Conservation (phyloP, 2,888 invertebrate species). For the Osmoderma eremita region DNA sequence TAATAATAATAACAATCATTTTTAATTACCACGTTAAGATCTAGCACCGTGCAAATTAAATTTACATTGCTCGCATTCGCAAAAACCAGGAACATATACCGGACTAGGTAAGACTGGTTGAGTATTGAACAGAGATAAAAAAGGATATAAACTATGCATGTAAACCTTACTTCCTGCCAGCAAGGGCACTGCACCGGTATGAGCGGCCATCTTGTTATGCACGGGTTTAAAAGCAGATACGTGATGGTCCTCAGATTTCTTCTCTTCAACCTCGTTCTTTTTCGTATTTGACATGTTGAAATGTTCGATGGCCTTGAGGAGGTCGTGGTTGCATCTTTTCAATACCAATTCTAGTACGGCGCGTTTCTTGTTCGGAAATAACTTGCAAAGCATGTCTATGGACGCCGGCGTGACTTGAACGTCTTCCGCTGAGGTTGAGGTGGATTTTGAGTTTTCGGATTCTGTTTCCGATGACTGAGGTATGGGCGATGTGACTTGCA, state of each 20-base stretch:
- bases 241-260: conserved; percentile 51
- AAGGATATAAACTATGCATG: conserved; percentile 63
- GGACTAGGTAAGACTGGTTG: conserved; percentile 62
- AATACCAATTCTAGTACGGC: conserved; percentile 91
- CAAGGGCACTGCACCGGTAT: conserved; percentile 53
- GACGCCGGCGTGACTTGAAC: conserved; percentile 75
- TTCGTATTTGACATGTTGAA: conserved; percentile 66
- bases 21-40: conserved; percentile 20
- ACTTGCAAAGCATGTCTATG: conserved; percentile 84
- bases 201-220: conserved; percentile 45
- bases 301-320: conserved; percentile 90
- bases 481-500: conserved; percentile 83
- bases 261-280: conserved; percentile 43
- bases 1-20: too few species aligned
- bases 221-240: conserved; percentile 62
- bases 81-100: conserved; percentile 63
- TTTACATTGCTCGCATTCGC: conserved; percentile 63
- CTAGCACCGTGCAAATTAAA: conserved; percentile 55
- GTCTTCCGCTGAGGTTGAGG: conserved; percentile 44
- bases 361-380: conserved; percentile 91
- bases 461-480: conserved; percentile 50
- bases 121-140: conserved; percentile 62
- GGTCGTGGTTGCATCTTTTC: conserved; percentile 90
- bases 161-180: conserved; percentile 60
- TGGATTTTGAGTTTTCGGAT: conserved; percentile 29